A percentile compares a stretch with the other conserved stretches of the same genome.
phyloP scores from a whole-genome alignment of 2,888 invertebrate species.

The Hipparchia semele region DNA sequence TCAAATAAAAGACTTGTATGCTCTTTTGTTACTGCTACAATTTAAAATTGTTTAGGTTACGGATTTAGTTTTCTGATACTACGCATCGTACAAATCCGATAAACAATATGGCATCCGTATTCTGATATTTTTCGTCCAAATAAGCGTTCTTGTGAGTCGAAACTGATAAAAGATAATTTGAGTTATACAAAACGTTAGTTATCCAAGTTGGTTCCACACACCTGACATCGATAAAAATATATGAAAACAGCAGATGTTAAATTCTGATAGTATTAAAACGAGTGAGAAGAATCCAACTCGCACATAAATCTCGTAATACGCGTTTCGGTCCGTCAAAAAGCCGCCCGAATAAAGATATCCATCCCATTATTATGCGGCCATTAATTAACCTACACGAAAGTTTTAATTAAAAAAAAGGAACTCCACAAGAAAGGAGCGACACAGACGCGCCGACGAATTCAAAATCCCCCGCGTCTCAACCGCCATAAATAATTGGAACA shows the following conservation, averaged over 20 bases:
- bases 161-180: too few species aligned
- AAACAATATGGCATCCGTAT: too few species aligned
- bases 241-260: slow-evolving; percentile 7
- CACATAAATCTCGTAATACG: slow-evolving; percentile 27
- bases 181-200: neutral
- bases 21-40: neutral
- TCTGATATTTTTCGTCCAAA: too few species aligned
- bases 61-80: neutral
- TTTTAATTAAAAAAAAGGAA: slow-evolving; percentile 78
- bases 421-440: slow-evolving; percentile 73
- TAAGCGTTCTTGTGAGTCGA: too few species aligned
- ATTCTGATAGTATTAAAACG: neutral
- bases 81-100: neutral
- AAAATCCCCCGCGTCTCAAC: slow-evolving; percentile 77
- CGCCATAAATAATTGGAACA: slow-evolving; percentile 83
- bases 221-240: neutral
- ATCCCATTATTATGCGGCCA: slow-evolving; percentile 61
- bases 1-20: slow-evolving; percentile 17
- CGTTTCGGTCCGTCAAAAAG: slow-evolving; percentile 33
- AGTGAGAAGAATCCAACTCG: slow-evolving; percentile 1
- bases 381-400: slow-evolving; percentile 79
- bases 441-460: slow-evolving; percentile 74
- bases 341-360: slow-evolving; percentile 47
- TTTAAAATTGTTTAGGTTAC: neutral
- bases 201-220: neutral